These are phyloP conservation scores for Pangasianodon gigas DNA, from an alignment of 2,113 vertebrate genomes.

Conservation along the genomic window DNA sequence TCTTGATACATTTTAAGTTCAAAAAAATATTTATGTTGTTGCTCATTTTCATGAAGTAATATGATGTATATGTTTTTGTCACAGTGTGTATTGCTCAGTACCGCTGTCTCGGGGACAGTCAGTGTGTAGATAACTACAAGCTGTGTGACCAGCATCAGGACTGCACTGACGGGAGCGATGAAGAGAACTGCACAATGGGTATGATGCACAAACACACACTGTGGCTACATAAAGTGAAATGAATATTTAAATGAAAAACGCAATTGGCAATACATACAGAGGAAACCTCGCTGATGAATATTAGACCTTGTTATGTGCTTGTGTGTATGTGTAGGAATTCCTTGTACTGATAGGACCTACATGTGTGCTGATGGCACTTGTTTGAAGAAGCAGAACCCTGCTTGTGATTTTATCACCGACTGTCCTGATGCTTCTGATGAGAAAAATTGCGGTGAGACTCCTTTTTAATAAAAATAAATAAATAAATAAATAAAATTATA, in stretches of 20 bases:
- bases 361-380: constrained; percentile 86
- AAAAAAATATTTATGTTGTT: not conserved
- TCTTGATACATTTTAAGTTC: not conserved
- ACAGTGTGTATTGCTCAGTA: constrained; percentile 88
- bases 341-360: constrained; percentile 85
- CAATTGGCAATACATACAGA: not conserved
- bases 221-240: constrained; percentile 1
- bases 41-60: not conserved
- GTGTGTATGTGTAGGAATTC: constrained; percentile 70
- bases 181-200: constrained; percentile 83
- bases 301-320: not conserved
- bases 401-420: constrained; percentile 82
- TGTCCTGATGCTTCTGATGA: constrained; percentile 89
- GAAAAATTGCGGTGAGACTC: constrained; percentile 80
- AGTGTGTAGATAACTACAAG: constrained; percentile 81
- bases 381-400: constrained; percentile 87
- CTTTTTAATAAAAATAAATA: not conserved
- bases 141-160: constrained; percentile 83
- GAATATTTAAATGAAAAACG: not conserved
- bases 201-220: constrained; percentile 45
- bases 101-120: constrained; percentile 83
- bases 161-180: constrained; percentile 81
- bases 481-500: not conserved
- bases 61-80: constrained; percentile 26
- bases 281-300: not conserved